phyloP scores from a whole-genome alignment of 2,888 invertebrate species.

The Tribolium freemani region DNA sequence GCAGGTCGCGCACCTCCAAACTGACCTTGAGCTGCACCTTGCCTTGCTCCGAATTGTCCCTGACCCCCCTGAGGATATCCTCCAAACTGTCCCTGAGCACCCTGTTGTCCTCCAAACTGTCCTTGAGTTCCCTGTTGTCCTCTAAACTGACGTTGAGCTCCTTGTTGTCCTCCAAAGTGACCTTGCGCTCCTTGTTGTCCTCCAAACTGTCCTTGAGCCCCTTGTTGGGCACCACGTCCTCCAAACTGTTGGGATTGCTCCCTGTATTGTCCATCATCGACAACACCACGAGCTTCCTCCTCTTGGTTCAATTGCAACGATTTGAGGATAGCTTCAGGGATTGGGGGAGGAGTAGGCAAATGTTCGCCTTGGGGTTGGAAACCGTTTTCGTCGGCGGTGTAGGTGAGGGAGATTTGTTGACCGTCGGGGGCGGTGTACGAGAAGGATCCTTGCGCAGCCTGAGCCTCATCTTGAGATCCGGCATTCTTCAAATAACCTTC shows the following conservation, averaged over 20 bases:
- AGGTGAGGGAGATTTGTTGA: conserved; percentile 62
- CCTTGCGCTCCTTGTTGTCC: neutral
- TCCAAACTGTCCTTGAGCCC: neutral
- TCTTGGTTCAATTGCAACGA: conserved; percentile 56
- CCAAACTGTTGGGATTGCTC: conserved; percentile 35
- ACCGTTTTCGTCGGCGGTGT: conserved; percentile 73
- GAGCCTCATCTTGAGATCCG: conserved; percentile 59
- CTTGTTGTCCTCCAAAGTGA: conserved; percentile 5
- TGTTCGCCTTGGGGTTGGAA: conserved; percentile 72
- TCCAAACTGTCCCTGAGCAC: conserved; percentile 4
- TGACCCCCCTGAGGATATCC: neutral
- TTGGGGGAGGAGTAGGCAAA: conserved; percentile 73
- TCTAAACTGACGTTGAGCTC: conserved; percentile 6
- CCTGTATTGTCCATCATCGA: conserved; percentile 57
- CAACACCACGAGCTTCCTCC: conserved; percentile 56
- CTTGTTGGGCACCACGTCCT: neutral
- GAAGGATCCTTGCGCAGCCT: conserved; percentile 59
- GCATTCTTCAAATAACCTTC: conserved; percentile 56
- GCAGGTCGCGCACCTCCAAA: neutral
- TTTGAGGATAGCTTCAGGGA: conserved; percentile 72
- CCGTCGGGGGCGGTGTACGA: conserved; percentile 61
- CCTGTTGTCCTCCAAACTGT: neutral
- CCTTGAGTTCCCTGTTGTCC: neutral
- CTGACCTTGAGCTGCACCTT: no score
- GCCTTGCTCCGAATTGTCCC: conserved; percentile 9